Evolutionary conservation across 2,797 vertebrate species (phyloP), one percentile per base, ranked within the genome.

Genomic region (Amazona finschi): DNA sequence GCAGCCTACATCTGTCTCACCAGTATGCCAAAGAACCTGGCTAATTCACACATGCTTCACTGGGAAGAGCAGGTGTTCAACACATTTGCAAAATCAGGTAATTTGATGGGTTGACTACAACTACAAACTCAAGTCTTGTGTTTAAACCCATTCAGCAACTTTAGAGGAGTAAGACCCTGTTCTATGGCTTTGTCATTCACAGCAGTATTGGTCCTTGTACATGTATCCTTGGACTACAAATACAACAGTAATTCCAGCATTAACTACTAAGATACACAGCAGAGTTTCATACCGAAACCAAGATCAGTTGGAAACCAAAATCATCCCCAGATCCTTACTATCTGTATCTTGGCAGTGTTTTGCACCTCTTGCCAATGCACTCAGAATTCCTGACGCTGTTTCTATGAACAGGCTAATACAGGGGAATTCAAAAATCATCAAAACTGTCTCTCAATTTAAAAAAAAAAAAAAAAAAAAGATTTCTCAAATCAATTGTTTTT

Each of bases 391-490:
- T 28, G 17, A 17, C 4, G 21, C 19, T 47, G 5, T 74, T 74
- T 64, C 36, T 41, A 27, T 36, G 20, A 85, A 25, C 5, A 28
- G 3, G 14, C 4, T 44, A 50, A 62, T 13, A 36, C 0, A 52
- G 14, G 3, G 33, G 5, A 71, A 60, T 30, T 8, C 8, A 78
- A 83, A 64, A 83, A 53, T 8, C 18, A 71, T 19, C 16, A 53
- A 36, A 87, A 53, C 11, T 6, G 9, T 19, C 85, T 55, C 18
- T 44, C 17, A 12, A 41, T 75, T 81, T 25, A 1, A 86, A 53
- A 87, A 67, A 18, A 7, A 0, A 8, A 21, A n/a, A 31, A 85
- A 61, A 18, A 7, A 0, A 8, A 4, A 28, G 13, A 16, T 14
- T 36, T 33, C 46, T n/a, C 27, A 76, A 91, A 83, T 31, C 2